phyloP scores from a whole-genome alignment of 2,113 vertebrate genomes.

The Choloepus hoffmanni region DNA sequence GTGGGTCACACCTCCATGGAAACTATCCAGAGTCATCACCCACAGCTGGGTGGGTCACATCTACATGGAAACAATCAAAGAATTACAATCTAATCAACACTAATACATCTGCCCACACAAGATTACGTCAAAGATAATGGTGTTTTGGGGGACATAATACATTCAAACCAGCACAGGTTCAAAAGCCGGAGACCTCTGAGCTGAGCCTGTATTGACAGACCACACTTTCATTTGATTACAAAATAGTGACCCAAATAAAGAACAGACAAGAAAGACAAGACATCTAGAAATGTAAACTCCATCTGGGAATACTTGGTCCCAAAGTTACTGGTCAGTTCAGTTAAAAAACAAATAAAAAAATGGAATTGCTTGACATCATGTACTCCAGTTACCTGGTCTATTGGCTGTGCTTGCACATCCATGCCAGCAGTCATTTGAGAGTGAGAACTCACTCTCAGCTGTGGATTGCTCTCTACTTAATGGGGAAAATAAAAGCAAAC shows the following conservation, averaged over 20 bases:
- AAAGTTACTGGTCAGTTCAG: background rate
- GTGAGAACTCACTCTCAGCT: background rate
- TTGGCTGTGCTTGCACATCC: background rate
- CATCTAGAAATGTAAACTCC: background rate
- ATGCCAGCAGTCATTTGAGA: background rate
- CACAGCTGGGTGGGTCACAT: too few relatives aligned
- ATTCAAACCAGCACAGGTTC: background rate
- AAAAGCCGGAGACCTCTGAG: background rate
- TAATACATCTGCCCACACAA: too few relatives aligned
- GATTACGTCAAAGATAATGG: too few relatives aligned
- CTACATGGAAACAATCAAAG: too few relatives aligned
- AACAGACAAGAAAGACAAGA: background rate
- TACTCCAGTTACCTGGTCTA: background rate
- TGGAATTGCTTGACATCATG: background rate
- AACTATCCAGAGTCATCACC: too few relatives aligned
- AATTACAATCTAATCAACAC: too few relatives aligned
- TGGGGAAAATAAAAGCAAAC: background rate
- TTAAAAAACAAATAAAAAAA: background rate
- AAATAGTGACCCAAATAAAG: background rate
- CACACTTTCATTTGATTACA: background rate
- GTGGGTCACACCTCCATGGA: too few relatives aligned
- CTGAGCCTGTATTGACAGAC: background rate
- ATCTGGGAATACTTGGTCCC: background rate
- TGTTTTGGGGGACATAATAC: too few relatives aligned
- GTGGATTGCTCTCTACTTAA: background rate